Evolutionary conservation across 2,797 vertebrate species (phyloP), one percentile per base, ranked within the genome.

Genomic region (Falco biarmicus): DNA sequence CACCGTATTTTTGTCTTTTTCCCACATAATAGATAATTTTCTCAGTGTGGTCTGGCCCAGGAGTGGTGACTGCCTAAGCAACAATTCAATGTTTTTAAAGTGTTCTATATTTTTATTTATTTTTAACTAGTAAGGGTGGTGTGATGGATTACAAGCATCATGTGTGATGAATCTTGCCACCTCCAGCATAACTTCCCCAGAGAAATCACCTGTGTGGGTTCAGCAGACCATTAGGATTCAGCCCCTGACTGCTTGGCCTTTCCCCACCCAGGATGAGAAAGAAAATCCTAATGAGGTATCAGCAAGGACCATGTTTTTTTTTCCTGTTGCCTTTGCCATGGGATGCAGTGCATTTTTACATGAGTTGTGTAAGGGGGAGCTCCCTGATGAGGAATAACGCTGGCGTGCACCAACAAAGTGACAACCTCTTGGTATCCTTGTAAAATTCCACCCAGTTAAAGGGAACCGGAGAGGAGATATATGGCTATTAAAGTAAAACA

Each of bases 401-500:
- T 9, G 9, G 39, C 31, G 7, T 29, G 56, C 69, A 68, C 70
- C 24, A 41, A 41, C 39, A 41, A 1, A 68, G 61, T 85, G 94
- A 93, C 94, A 95, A 56, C 70, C 66, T 63, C 92, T 73, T 71
- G 75, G 61, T 54, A 50, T 96, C 93, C 93, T 94, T 87, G 90
- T 91, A 94, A 81, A 96, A 92, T 84, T 34, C 47, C 48, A 69
- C 25, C 68, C 76, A 6, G 53, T 95, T 92, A 73, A 83, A 87
- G 95, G 92, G 84, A 94, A 88, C 50, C 21, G 21, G 37, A 97
- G 95, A 84, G 90, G 16, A 70, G 96, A 93, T 96, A 90, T 97
- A 96, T 95, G 93, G 79, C 93, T 94, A 90, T 97, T 98, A 96
- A 94, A 96, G 96, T 97, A 96, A 96, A 98, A 96, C 95, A 96